Evolutionary conservation across 2,888 invertebrate species (phyloP).

Genomic region (Octodonta nipae): DNA sequence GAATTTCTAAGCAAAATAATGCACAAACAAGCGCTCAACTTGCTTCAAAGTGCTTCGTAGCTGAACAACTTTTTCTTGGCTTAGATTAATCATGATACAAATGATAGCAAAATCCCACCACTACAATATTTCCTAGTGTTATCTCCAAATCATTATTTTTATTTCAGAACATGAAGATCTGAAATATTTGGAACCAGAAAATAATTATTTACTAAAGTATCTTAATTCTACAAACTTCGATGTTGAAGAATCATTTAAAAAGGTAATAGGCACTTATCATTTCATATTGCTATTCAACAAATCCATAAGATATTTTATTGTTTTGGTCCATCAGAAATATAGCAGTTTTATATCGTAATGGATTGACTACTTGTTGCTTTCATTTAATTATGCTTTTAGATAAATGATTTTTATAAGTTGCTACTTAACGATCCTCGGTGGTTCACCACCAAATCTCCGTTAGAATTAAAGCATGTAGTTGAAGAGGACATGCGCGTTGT

Average conservation of each 20-base stretch:
- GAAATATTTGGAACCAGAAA: constrained; percentile 25
- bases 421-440: constrained; percentile 28
- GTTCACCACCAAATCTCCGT: constrained; percentile 25
- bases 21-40: too few species aligned
- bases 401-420: constrained; percentile 26
- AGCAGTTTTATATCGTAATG: neutral
- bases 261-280: too few species aligned
- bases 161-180: constrained; percentile 21
- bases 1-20: too few species aligned
- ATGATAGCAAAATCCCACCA: too few species aligned
- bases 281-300: too few species aligned
- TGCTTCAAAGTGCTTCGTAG: too few species aligned
- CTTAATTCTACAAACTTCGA: constrained; percentile 27
- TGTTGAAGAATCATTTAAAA: constrained; percentile 26
- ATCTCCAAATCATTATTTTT: neutral
- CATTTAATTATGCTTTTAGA: constrained; percentile 17
- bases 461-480: constrained; percentile 22
- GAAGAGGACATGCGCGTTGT: constrained; percentile 27
- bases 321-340: neutral
- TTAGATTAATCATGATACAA: too few species aligned
- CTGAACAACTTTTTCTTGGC: too few species aligned
- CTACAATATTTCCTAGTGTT: too few species aligned
- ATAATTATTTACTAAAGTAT: constrained; percentile 27
- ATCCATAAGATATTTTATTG: neutral
- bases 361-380: neutral